phyloP scores from a whole-genome alignment of 2,113 vertebrate species.

The Talpa occidentalis region DNA sequence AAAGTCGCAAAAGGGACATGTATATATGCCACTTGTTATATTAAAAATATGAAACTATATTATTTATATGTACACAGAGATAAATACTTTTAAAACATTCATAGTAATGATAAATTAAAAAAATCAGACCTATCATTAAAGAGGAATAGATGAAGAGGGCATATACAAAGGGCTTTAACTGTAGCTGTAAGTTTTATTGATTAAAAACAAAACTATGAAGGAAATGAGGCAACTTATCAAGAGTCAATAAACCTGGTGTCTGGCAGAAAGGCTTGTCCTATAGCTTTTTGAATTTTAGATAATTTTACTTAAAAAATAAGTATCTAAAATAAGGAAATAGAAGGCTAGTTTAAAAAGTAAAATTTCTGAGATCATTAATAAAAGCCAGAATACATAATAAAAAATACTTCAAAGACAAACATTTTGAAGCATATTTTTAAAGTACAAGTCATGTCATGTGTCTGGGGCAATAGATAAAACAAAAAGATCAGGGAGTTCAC shows the following conservation, averaged over 20 bases:
- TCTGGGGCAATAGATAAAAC: not conserved
- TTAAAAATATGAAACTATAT: conserved; percentile 21
- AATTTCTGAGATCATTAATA: not conserved
- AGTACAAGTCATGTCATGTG: not conserved
- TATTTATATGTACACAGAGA: not conserved
- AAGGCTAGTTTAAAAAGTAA: not conserved
- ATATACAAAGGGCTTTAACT: not conserved
- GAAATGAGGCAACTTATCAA: not conserved
- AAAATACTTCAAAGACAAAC: not conserved
- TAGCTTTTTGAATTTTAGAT: not conserved
- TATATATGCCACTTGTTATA: not conserved
- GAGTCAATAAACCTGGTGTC: not conserved
- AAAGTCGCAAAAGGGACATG: not conserved
- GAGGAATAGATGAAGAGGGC: not conserved
- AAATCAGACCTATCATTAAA: not conserved
- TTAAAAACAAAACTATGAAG: not conserved
- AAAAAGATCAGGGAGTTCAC: not conserved
- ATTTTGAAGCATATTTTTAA: not conserved
- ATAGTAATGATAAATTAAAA: not conserved
- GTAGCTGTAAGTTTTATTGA: not conserved
- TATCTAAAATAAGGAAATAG: not conserved
- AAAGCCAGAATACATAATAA: not conserved
- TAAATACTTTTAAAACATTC: not conserved
- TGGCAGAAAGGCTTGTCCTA: not conserved
- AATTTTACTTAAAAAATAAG: not conserved